Evolutionary conservation across 2,888 invertebrate genomes (phyloP).

Genomic region (Scaptomyza polygonia): DNA sequence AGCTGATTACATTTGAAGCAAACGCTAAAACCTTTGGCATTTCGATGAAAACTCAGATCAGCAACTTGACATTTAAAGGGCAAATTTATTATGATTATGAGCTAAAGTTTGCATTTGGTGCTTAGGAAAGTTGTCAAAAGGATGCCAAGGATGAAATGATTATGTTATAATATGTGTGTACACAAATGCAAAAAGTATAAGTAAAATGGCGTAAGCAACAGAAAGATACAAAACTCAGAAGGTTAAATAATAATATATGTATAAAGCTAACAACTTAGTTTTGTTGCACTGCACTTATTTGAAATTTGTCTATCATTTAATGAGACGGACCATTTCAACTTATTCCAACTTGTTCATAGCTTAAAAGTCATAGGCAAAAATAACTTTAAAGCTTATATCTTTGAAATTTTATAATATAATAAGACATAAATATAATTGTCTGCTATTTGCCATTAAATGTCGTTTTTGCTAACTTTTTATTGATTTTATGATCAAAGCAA

Average conservation of each 20-base stretch:
- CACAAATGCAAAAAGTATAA: background rate
- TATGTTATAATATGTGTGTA: background rate
- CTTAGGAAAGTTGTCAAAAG: background rate
- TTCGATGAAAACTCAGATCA: background rate
- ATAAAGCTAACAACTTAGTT: too few species aligned
- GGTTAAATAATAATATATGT: background rate
- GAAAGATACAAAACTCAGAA: background rate
- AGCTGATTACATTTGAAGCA: slow-evolving; percentile 30
- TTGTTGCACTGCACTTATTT: too few species aligned
- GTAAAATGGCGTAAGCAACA: background rate
- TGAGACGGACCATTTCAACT: too few species aligned
- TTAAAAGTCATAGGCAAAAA: background rate
- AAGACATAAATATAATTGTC: too few species aligned
- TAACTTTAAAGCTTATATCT: background rate
- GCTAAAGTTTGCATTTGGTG: background rate
- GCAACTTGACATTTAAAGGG: background rate
- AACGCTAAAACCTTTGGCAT: slow-evolving; percentile 7
- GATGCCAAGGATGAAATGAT: background rate
- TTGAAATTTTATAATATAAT: too few species aligned
- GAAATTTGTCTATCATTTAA: too few species aligned
- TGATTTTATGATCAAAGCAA: background rate
- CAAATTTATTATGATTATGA: background rate
- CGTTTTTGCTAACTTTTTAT: background rate
- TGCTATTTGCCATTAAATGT: background rate
- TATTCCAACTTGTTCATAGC: too few species aligned